Evolutionary conservation across 2,113 vertebrate genomes (phyloP), one percentile per base, ranked within the genome.

Genomic region (Eptesicus fuscus): DNA sequence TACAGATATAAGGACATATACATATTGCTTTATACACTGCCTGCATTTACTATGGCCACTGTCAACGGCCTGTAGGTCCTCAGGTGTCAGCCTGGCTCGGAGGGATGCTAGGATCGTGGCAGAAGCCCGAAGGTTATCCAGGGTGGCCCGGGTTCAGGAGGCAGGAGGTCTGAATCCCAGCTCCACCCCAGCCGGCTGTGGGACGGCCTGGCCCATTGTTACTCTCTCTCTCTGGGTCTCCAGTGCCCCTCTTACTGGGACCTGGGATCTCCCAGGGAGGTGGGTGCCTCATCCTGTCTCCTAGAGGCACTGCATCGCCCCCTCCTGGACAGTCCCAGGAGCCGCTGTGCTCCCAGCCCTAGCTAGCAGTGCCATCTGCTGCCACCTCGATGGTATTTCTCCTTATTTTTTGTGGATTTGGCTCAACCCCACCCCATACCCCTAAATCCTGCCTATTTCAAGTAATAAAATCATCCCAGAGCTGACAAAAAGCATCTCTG

Each of bases 281-380:
- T 2, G 30, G 3, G 51, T 13, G 63, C 88, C 84, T 70, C 71
- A 94, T 93, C 22, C 51, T 51, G 65, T 65, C 53, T 12, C 0
- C 6, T 1, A 1, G 25, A 3, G 71, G 84, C n/a, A 63, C 77
- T 90, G 92, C 90, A 74, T 76, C 59, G 18, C 22, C 49, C 25
- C 6, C 17, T 17, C 37, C 40, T 8, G 0, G 14, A 9, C 16
- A 2, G 28, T 1, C 18, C n/a, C 25, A 4, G 28, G 9, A 18
- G 53, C 56, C 0, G 0, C 30, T 30, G n/a, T 13, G 10, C 59
- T 7, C 61, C 74, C 86, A 14, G 17, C 9, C 17, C 23, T 61
- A 84, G 40, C 12, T 47, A 13, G n/a, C 22, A 30, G 73, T 28
- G 92, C 92, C 92, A 56, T n/a, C 96, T 97, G 93, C 86, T 95